phyloP scores from a whole-genome alignment of 2,888 invertebrate genomes.

The Cactoblastis cactorum region DNA sequence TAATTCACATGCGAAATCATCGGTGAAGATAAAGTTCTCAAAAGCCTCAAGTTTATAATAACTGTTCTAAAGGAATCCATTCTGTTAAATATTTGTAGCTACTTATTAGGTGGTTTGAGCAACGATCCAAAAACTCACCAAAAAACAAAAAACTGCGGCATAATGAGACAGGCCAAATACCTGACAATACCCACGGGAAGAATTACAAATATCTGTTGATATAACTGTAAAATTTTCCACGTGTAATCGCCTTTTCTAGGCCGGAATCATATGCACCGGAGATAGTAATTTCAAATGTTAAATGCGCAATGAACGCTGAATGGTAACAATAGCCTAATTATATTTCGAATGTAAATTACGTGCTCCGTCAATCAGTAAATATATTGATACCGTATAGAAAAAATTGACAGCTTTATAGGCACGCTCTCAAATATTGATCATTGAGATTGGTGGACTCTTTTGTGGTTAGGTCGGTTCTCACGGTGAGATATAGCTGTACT shows the following conservation, averaged over 20 bases:
- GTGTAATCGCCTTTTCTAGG: background rate
- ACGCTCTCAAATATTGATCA: conserved; percentile 11
- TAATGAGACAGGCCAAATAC: no score
- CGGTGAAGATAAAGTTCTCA: no score
- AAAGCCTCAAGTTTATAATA: no score
- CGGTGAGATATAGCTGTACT: background rate
- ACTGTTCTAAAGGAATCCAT: no score
- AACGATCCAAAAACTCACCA: no score
- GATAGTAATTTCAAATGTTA: conserved; percentile 41
- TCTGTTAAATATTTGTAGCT: no score
- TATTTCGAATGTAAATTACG: conserved; percentile 51
- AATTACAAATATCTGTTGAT: no score
- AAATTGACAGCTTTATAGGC: background rate
- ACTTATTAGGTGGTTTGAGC: no score
- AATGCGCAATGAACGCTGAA: conserved; percentile 43
- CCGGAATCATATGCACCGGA: conserved; percentile 19
- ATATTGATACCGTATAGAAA: conserved; percentile 18
- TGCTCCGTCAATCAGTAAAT: conserved; percentile 51
- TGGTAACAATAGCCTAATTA: conserved; percentile 68
- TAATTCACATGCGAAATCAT: no score
- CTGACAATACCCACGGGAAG: no score
- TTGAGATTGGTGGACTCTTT: conserved; percentile 3
- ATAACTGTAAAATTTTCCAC: background rate
- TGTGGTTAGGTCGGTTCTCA: background rate
- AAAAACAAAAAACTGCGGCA: no score